A percentile compares a stretch with the other conserved stretches of the same genome.
Evolutionary conservation across 2,113 vertebrate species (phyloP).

Genomic region (Coturnix japonica): DNA sequence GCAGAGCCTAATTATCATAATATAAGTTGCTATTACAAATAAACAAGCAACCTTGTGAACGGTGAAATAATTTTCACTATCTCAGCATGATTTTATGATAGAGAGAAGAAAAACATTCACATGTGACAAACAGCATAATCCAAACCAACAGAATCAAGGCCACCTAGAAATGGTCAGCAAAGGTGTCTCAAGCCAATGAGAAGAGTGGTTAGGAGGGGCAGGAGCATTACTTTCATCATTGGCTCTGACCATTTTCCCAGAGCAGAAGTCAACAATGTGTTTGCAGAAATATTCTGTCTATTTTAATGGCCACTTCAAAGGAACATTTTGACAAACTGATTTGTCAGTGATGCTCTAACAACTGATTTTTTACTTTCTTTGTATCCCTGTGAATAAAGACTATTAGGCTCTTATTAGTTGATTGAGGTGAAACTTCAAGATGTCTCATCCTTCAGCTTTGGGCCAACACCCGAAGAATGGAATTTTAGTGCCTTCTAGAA

Average conservation of each 20-base stretch:
- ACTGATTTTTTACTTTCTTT: not conserved
- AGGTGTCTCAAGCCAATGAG: fast-evolving
- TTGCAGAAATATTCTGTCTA: not conserved
- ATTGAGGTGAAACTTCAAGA: not conserved
- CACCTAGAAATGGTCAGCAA: not conserved
- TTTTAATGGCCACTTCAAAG: not conserved
- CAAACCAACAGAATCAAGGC: not conserved
- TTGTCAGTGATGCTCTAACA: not conserved
- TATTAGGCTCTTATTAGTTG: not conserved
- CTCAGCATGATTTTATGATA: not conserved
- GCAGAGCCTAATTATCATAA: not conserved
- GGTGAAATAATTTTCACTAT: not conserved
- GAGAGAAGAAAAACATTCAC: not conserved
- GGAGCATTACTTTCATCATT: not conserved
- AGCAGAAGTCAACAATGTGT: not conserved
- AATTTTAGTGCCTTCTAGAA: not conserved
- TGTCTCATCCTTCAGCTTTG: not conserved
- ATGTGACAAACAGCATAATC: not conserved
- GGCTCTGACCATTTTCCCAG: not conserved
- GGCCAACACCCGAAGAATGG: not conserved
- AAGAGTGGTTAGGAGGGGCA: not conserved
- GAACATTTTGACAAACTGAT: not conserved
- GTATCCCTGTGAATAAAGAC: not conserved
- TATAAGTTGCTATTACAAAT: conserved; percentile 12
- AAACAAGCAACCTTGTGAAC: not conserved